phyloP scores from a whole-genome alignment of 2,797 vertebrate species.

The Petrocephalus sullivani region DNA sequence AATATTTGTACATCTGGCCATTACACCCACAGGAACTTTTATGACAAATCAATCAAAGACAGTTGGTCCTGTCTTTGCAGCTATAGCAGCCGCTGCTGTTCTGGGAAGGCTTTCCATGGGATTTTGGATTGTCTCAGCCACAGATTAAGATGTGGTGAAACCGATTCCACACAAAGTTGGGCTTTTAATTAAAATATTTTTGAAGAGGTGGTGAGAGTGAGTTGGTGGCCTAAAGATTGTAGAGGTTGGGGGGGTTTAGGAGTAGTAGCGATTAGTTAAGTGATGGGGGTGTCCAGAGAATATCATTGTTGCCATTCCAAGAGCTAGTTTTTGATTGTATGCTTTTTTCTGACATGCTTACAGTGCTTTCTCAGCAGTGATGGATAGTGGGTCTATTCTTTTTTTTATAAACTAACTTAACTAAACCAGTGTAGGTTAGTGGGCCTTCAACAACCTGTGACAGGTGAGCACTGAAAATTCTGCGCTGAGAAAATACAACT shows the following conservation, averaged over 20 bases:
- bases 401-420: background rate
- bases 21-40: background rate
- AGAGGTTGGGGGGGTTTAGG: background rate
- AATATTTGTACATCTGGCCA: background rate
- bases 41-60: background rate
- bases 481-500: background rate
- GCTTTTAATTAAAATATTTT: background rate
- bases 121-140: background rate
- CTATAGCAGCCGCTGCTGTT: background rate
- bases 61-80: background rate
- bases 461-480: background rate
- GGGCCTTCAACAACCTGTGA: background rate
- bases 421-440: background rate
- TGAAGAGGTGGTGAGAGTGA: background rate
- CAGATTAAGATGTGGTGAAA: background rate
- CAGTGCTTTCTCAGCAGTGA: background rate
- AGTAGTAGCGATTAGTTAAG: background rate
- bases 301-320: background rate
- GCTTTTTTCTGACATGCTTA: background rate
- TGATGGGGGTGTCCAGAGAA: background rate
- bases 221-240: background rate
- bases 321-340: background rate
- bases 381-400: background rate
- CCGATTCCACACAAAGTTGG: background rate
- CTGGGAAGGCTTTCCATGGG: background rate